Evolutionary conservation across 2,888 invertebrate genomes (phyloP), one percentile per base, ranked within the genome.

Genomic region (Seira ritae): DNA sequence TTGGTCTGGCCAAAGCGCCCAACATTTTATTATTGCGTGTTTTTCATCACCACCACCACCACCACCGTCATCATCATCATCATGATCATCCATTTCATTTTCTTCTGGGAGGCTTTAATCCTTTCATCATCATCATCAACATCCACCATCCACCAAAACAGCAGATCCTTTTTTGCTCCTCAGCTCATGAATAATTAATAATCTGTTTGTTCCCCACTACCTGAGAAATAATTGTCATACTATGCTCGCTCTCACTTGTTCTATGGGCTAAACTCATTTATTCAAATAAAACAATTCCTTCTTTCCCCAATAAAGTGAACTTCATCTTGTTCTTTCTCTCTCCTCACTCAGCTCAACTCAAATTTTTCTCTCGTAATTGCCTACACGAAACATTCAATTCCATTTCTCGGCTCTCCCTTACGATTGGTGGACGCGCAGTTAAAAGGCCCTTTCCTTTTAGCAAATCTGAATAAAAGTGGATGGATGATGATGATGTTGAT

Each of bases 111-210:
- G 82, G 82, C 82, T 72, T 76, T 75, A 81, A 81, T 80, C 69
- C 80, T 80, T 69, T 75, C 80, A 79, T 42, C 68, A 62, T 70
- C 69, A 46, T 78, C 70, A 20, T 67, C 31, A 19, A 24, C 24
- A 10, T 67, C 24, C 15, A 24, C 67, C 31, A 10, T 22, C 4
- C n/a, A 22, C 55, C n/a, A 55, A 17, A 19, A 17, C 4, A 17
- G 55, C 19, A 19, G 55, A 55, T 19, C 20, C 10, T 65, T 17
- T 65, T 67, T 23, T 4, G 23, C 67, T 80, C 42, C 67, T 55
- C 31, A 71, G 76, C 77, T 82, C 82, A 82, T 82, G 82, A 82
- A 82, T 82, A 82, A 82, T 82, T 82, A 82, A 82, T 82, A 82
- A 77, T 77, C 76, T 77, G 81, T 76, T 81, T 75, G 81, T 71